These are phyloP conservation scores for Melitaea athalia DNA, from an alignment of 2,888 invertebrate species.

Conservation along the genomic window DNA sequence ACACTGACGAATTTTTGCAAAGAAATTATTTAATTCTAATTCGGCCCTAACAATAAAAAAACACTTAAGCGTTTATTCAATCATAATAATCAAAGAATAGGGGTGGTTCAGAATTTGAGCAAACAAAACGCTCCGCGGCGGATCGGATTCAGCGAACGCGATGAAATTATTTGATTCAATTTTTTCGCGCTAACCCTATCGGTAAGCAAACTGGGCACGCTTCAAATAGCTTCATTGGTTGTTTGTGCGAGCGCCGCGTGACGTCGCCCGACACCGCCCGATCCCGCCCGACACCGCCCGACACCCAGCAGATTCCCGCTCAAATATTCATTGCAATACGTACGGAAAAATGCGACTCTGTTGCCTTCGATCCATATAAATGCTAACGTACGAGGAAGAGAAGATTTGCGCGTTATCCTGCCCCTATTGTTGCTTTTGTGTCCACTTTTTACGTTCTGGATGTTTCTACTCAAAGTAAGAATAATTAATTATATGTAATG, in stretches of 20 bases:
- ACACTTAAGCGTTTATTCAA: not conserved
- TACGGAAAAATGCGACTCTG: constrained; percentile 10
- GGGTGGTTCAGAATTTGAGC: not conserved
- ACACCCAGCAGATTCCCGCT: not conserved
- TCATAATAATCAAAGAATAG: not conserved
- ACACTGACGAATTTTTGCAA: too few species aligned
- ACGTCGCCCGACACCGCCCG: not conserved
- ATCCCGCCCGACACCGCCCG: not conserved
- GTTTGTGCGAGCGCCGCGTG: constrained; percentile 14
- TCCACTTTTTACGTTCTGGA: not conserved
- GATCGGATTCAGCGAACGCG: not conserved
- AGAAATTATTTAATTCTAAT: too few species aligned
- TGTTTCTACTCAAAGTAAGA: not conserved
- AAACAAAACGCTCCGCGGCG: not conserved
- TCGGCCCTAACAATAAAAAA: not conserved
- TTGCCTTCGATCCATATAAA: constrained; percentile 7
- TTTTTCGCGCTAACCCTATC: constrained; percentile 1
- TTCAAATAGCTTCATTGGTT: constrained; percentile 10
- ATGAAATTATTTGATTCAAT: not conserved
- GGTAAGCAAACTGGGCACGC: constrained; percentile 3
- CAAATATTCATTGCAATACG: constrained; percentile 14
- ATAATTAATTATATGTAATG: too few species aligned
- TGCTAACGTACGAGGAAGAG: constrained; percentile 3
- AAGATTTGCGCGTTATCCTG: not conserved
- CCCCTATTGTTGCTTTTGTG: not conserved